Evolutionary conservation across 2,888 invertebrate genomes (phyloP).

Genomic region (Tanypteryx hageni): DNA sequence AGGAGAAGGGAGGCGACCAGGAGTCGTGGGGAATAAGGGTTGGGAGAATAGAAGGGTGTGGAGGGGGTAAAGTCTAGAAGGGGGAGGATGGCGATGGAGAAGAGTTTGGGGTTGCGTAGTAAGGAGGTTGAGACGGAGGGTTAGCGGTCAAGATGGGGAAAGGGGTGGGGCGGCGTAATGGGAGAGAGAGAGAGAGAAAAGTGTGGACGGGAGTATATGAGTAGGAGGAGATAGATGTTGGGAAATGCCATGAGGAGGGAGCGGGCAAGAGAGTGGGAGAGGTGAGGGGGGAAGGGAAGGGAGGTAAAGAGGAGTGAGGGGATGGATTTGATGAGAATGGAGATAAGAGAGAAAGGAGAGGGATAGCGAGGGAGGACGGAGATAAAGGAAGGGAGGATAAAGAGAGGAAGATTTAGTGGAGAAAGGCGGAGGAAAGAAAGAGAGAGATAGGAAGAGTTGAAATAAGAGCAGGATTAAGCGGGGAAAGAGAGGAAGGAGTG

Average conservation of each 20-base stretch:
- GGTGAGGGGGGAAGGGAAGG: neutral
- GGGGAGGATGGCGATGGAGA: neutral
- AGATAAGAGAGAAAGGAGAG: neutral
- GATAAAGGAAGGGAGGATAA: neutral
- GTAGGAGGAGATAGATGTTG: constrained; percentile 10
- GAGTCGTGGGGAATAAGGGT: neutral
- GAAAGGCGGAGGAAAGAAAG: neutral
- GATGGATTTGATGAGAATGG: constrained; percentile 24
- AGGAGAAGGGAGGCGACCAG: neutral
- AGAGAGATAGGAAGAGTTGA: neutral
- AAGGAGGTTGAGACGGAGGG: constrained; percentile 2
- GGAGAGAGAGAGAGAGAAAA: neutral
- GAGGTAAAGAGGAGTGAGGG: neutral
- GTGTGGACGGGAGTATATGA: neutral
- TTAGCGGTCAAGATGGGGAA: neutral
- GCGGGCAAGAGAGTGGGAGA: neutral
- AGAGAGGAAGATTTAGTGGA: neutral
- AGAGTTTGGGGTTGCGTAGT: neutral
- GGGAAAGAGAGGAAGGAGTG: neutral
- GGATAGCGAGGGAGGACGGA: neutral
- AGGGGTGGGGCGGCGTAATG: neutral
- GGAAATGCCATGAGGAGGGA: neutral
- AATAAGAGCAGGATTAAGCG: neutral
- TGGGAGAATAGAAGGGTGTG: neutral
- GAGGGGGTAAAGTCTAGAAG: neutral